Base-by-base conservation (phyloP, 1,140 invertebrate genomes). In the Venustaconcha ellipsiformis region DNA sequence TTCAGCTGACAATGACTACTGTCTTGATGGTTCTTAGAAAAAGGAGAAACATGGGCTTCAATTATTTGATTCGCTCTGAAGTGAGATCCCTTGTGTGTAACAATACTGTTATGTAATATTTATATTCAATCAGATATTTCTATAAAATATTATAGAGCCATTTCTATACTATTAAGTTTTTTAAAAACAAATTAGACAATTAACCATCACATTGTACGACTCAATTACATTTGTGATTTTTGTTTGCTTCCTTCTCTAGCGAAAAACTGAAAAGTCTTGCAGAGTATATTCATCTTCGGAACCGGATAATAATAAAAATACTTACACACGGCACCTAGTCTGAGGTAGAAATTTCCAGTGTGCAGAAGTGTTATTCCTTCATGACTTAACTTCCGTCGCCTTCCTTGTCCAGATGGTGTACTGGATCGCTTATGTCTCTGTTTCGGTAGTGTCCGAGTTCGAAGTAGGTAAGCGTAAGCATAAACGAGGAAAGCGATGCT, bases 401-500 rank as follows among this genome's bases (percentile, higher is more conserved):
- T 17, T 48, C 69, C 72, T 20, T 62, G 63, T 63, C 67, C 63
- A n/a, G 73, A 72, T 68, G 72, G 67, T 14, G 74, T 62, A 26
- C 72, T 72, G 2, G 78, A 60, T 18, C 69, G 72, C 1, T 72
- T 60, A 58, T 65, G 74, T 37, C 66, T 57, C 58, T 75, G 71
- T 23, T 37, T 57, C 6, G 62, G 74, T 26, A 78, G 57, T 26
- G 69, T 79, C 63, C 59, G 76, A 14, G 68, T 77, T 30, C 58
- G 70, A 17, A 99, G 93, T 74, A 99, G 92, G 92, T 98, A 99
- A 90, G 96, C 96, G 92, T 98, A 99, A 62, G 98, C 96, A 91
- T 99, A 99, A 80, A 98, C 92, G 82, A 99, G 93, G 92, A 99
- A 99, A 78, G 98, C 90, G 87, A 99, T 96, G 90, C 96, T 98